phyloP scores from a whole-genome alignment of 2,888 invertebrate genomes.

The Pammene aurita region DNA sequence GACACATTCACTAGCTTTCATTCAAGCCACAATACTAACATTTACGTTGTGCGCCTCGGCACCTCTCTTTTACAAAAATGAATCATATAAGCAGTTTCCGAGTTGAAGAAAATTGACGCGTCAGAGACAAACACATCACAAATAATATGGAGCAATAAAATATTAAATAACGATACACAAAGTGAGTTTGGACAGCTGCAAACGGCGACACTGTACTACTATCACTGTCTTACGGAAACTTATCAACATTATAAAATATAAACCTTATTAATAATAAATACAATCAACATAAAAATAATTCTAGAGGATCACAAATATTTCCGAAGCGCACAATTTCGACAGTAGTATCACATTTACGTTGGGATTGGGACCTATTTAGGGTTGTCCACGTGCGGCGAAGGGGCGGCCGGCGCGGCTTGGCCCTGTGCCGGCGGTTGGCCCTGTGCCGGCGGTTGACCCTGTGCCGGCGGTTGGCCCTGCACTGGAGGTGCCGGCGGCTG shows the following conservation, averaged over 20 bases:
- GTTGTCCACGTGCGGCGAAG: neutral
- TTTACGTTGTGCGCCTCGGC: neutral
- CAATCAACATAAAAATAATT: neutral
- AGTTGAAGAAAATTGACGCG: no score
- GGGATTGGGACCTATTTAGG: neutral
- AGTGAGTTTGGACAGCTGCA: no score
- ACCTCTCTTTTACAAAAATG: no score
- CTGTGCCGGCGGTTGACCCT: conserved; percentile 27
- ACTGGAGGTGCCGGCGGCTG: conserved; percentile 5
- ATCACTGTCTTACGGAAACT: no score
- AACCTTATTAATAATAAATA: neutral
- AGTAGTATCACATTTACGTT: neutral
- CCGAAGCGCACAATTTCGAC: neutral
- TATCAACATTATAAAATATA: no score
- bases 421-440: no score
- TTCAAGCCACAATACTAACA: neutral
- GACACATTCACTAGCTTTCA: conserved; percentile 4
- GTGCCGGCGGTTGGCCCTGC: conserved; percentile 36
- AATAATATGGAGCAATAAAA: no score
- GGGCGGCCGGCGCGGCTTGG: conserved; percentile 2
- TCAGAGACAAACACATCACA: no score
- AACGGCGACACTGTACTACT: no score
- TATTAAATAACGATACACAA: no score
- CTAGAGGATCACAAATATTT: no score
- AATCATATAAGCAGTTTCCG: no score